Conservation (phyloP, 2,113 vertebrate genomes). For the Tilapia sparmanii region DNA sequence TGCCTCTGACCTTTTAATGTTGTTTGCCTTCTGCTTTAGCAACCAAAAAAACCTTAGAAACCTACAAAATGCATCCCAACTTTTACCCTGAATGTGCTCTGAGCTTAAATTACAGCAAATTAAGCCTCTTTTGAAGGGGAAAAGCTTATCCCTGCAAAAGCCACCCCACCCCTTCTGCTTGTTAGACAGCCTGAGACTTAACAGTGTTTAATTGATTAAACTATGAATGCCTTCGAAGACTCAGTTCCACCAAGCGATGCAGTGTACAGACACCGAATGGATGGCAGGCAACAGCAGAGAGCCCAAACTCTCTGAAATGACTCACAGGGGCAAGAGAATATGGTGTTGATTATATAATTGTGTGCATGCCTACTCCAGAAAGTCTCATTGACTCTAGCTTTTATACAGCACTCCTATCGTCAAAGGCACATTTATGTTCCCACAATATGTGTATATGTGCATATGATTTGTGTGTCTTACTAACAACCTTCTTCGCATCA, state of each 20-base stretch:
- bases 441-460: background rate
- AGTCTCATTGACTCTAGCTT: slow-evolving; percentile 39
- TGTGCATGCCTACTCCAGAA: slow-evolving; percentile 37
- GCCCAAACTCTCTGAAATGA: slow-evolving; percentile 20
- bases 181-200: slow-evolving; percentile 40
- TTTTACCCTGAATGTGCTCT: slow-evolving; percentile 24
- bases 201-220: slow-evolving; percentile 56
- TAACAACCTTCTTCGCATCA: slow-evolving; percentile 18
- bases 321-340: slow-evolving; percentile 40
- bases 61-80: slow-evolving; percentile 9
- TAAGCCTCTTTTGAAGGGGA: slow-evolving; percentile 48
- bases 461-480: background rate
- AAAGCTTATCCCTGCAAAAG: background rate
- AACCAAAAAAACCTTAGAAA: slow-evolving; percentile 3
- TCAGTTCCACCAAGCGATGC: slow-evolving; percentile 18
- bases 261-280: background rate
- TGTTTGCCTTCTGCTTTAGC: slow-evolving; percentile 22
- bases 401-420: slow-evolving; percentile 20
- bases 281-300: slow-evolving; percentile 22
- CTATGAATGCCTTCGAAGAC: slow-evolving; percentile 32
- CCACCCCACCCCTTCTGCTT: background rate
- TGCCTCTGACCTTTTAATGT: slow-evolving; percentile 7
- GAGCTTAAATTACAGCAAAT: slow-evolving; percentile 47
- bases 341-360: slow-evolving; percentile 55
- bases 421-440: slow-evolving; percentile 30